These are phyloP conservation scores for Drosophila paranaensis DNA, from an alignment of 2,888 invertebrate genomes.

Conservation along the genomic window DNA sequence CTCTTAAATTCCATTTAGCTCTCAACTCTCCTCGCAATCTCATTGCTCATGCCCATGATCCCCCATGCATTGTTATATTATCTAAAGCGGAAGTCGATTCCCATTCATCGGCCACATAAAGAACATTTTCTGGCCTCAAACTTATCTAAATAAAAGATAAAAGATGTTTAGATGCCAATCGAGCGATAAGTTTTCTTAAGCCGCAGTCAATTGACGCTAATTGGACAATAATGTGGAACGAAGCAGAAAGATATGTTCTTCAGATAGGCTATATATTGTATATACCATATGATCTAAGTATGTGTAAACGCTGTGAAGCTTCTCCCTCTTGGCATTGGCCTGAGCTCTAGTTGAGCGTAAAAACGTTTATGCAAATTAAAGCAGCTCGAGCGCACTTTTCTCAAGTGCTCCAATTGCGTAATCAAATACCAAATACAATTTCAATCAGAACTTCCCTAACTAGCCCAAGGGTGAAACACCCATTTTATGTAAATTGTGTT, in stretches of 20 bases:
- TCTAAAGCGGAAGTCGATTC: slow-evolving; percentile 24
- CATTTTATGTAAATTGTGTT: slow-evolving; percentile 43
- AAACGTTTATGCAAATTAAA: slow-evolving; percentile 69
- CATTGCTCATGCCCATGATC: background rate
- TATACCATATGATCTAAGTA: no score
- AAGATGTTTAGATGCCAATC: slow-evolving; percentile 41
- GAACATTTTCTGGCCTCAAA: slow-evolving; percentile 10
- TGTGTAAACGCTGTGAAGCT: slow-evolving; percentile 9
- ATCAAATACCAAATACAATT: slow-evolving; percentile 59
- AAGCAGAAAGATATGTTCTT: slow-evolving; percentile 21
- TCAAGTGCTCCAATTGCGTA: slow-evolving; percentile 72
- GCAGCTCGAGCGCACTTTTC: slow-evolving; percentile 49
- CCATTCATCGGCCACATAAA: slow-evolving; percentile 26
- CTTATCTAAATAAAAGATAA: slow-evolving; percentile 11
- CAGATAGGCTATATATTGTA: slow-evolving; percentile 12
- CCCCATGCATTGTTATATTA: slow-evolving; percentile 16
- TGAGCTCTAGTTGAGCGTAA: slow-evolving; percentile 54
- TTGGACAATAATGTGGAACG: slow-evolving; percentile 61
- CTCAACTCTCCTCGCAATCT: slow-evolving; percentile 2
- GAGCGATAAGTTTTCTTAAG: slow-evolving; percentile 41
- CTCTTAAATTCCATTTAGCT: background rate
- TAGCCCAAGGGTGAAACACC: slow-evolving; percentile 19
- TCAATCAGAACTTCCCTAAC: slow-evolving; percentile 48
- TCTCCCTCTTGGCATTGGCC: background rate
- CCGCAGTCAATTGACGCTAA: slow-evolving; percentile 67